Evolutionary conservation across 2,797 vertebrate genomes (phyloP).

Genomic region (Chrysocyon brachyurus): DNA sequence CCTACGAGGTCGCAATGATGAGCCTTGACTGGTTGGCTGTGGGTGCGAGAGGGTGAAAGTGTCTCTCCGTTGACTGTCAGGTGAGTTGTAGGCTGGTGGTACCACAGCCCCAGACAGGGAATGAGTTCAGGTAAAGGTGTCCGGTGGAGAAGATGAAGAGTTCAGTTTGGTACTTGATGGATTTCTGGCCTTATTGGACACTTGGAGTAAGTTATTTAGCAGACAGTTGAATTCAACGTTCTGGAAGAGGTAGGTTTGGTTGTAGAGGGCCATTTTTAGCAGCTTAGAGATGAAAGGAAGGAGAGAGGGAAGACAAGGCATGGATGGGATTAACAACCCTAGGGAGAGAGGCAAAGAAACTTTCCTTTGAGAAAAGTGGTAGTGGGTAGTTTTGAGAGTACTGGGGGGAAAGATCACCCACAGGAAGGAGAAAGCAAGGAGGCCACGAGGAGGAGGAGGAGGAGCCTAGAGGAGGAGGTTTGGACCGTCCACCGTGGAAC

Average conservation of each 20-base stretch:
- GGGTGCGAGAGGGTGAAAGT: background rate
- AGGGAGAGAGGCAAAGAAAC: background rate
- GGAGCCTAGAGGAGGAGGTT: background rate
- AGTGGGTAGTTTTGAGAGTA: background rate
- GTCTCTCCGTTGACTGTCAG: background rate
- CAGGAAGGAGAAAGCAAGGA: background rate
- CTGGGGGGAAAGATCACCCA: background rate
- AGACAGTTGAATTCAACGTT: background rate
- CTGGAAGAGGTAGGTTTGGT: background rate
- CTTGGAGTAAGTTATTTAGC: background rate
- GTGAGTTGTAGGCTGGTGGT: background rate
- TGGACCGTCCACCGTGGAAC: background rate
- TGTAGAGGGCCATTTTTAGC: background rate
- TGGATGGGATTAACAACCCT: background rate
- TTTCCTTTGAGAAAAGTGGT: slow-evolving; percentile 13
- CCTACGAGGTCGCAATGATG: background rate
- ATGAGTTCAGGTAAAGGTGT: background rate
- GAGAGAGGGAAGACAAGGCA: background rate
- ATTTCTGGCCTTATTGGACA: background rate
- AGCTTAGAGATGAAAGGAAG: background rate
- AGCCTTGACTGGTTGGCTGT: background rate
- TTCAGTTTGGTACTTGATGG: background rate
- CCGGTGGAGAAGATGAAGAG: background rate
- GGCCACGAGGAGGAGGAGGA: too few species aligned
- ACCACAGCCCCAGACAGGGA: background rate